Evolutionary conservation across 2,888 invertebrate species (phyloP).

Genomic region (Conus canariensis): DNA sequence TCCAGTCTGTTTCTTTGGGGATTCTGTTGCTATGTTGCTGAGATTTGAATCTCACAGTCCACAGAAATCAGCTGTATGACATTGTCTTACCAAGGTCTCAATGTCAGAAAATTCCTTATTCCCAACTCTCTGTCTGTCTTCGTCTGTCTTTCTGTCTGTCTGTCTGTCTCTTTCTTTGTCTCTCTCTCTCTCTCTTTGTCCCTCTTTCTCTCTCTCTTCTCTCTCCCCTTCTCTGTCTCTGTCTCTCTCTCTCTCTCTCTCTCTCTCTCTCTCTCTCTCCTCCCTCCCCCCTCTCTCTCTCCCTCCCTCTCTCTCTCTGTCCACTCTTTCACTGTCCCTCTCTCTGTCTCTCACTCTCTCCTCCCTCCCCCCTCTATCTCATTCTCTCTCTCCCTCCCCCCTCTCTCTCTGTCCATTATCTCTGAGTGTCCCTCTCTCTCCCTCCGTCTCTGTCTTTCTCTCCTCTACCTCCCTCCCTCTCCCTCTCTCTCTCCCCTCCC

Average conservation of each 20-base stretch:
- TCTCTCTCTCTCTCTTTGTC: not conserved
- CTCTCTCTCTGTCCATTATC: not conserved
- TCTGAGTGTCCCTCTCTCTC: not conserved
- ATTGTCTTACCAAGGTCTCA: no score
- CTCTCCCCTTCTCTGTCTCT: not conserved
- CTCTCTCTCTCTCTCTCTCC: not conserved
- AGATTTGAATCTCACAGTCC: no score
- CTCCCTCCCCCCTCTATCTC: not conserved
- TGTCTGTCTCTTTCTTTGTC: conserved; percentile 26
- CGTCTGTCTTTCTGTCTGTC: conserved; percentile 39
- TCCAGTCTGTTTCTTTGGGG: no score
- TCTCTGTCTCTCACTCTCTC: not conserved
- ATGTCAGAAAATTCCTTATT: not conserved
- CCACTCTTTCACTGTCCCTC: not conserved
- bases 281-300: not conserved
- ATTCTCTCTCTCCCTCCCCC: not conserved
- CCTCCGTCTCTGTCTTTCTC: not conserved
- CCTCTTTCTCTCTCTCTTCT: not conserved
- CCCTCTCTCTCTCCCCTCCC: not conserved
- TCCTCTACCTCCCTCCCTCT: not conserved
- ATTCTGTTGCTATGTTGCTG: no score
- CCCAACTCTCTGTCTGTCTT: not conserved
- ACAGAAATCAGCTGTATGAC: no score
- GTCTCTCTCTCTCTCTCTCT: not conserved
- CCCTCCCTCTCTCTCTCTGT: not conserved